phyloP scores from a whole-genome alignment of 2,113 vertebrate species.

The Paraplagusia blochii region DNA sequence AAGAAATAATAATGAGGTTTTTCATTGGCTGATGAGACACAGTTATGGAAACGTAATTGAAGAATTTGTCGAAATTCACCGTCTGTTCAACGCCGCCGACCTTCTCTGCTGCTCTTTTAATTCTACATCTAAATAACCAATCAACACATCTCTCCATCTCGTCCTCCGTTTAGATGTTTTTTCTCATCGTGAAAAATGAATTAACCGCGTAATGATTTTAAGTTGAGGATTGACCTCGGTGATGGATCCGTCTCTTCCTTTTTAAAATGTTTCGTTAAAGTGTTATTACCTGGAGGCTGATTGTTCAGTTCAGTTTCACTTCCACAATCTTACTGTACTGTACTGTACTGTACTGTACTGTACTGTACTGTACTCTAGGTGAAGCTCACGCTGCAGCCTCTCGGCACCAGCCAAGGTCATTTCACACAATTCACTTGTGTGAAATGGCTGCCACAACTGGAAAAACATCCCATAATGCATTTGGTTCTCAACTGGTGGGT shows the following conservation, averaged over 20 bases:
- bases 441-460: too few relatives aligned
- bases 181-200: constrained; percentile 43
- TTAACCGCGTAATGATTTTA: constrained; percentile 35
- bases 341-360: too few relatives aligned
- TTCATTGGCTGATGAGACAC: too few relatives aligned
- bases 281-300: constrained; percentile 39
- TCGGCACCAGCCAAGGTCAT: too few relatives aligned
- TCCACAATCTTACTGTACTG: not conserved
- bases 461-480: too few relatives aligned
- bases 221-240: constrained; percentile 35
- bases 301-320: constrained; percentile 35
- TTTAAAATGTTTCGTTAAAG: constrained; percentile 49
- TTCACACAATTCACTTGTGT: too few relatives aligned
- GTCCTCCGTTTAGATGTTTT: constrained; percentile 54
- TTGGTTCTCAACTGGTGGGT: too few relatives aligned
- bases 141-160: constrained; percentile 51
- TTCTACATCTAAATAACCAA: constrained; percentile 61
- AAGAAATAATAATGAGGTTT: too few relatives aligned
- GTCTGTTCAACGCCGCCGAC: too few relatives aligned
- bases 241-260: constrained; percentile 31
- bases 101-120: constrained; percentile 37
- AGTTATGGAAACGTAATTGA: too few relatives aligned
- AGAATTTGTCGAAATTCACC: too few relatives aligned
- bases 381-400: too few relatives aligned
- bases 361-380: not conserved